Base-by-base conservation (phyloP, 2,888 invertebrate genomes). In the Melanophora roralis region DNA sequence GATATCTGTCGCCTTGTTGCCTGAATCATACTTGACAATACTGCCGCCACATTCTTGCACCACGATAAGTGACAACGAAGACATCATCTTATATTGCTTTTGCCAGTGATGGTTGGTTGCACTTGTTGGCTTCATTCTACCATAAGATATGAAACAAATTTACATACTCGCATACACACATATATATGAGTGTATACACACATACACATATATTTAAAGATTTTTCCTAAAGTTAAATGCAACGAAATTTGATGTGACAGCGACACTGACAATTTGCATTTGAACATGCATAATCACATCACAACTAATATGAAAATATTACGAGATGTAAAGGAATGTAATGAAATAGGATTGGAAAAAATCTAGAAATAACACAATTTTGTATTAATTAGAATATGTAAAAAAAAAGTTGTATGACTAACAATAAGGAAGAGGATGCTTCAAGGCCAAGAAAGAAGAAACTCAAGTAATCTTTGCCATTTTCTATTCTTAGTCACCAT, bases 61-160 rank as follows among this genome's bases (percentile, higher is more conserved):
- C 62, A 80, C 72, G 51, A 40, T 67, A 60, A 71, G 32, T 75
- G 57, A 72, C 51, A 76, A 68, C 74, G 65, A 53, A 72, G 80
- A 80, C 76, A 73, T 73, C 76, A 69, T 80, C 68, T 76, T 76
- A 71, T 72, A 80, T 80, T 76, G 80, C 80, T 51, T 80, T 55
- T 80, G 76, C 80, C 36, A 73, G 80, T 80, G 76, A 76, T 68
- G 80, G 68, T 76, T 80, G 80, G 81, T 72, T 82, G 82, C 82
- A 82, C 82, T 82, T 82, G 82, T 82, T 77, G 79, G 77, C 73
- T 79, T 73, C 79, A 82, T 74, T 81, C 81, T 81, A 69, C 69
- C 81, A 74, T 81, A 78, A 81, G 81, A 81, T 74, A 74, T 80
- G 80, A 80, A 72, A 55, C 57, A n/a, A n/a, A n/a, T n/a, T n/a